Base-by-base conservation (phyloP, 2,888 invertebrate genomes). In the Ephialtes manifestator region DNA sequence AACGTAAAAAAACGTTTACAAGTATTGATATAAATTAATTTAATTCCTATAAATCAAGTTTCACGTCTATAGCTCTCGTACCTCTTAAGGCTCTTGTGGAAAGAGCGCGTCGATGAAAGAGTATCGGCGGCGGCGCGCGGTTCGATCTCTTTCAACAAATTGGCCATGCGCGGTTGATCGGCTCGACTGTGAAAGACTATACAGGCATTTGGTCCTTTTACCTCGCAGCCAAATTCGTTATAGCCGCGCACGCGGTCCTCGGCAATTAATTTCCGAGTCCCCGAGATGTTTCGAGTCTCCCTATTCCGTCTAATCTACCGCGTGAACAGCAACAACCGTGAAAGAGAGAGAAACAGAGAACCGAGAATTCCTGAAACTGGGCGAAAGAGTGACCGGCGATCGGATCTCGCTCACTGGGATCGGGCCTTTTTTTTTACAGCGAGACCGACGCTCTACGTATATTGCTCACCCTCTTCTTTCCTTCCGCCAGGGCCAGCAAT, bases 261-360 rank as follows among this genome's bases (percentile, higher is more conserved):
- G 89, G 92, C 91, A 92, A 93, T 93, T 93, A 92, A 92, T 92
- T 92, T 90, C 63, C 78, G 84, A 85, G 65, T 67, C 51, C 24
- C 35, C 87, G 86, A 86, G 86, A 15, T 18, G 7, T 48, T 24
- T 24, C 43, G 65, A 39, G 39, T 65, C 65, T 86, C 84, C 87
- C 86, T 84, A 81, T 83, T 86, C 82, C 79, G 83, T 72, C 79
- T 84, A 86, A 85, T 86, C 84, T 75, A 71, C 77, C 82, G 88
- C 86, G 78, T 70, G 82, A 75, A 67, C 71, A 53, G 63, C 31
- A 46, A 58, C 46, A 55, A 58, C 51, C 72, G 67, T 63, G 31
- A 7, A 51, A 58, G 58, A 35, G 20, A 70, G 35, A 48, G 67
- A 80, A 70, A 55, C 68, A 74, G 71, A 72, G 78, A 79, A 85